phyloP scores from a whole-genome alignment of 2,888 invertebrate genomes.

The Ophion slaviceki region DNA sequence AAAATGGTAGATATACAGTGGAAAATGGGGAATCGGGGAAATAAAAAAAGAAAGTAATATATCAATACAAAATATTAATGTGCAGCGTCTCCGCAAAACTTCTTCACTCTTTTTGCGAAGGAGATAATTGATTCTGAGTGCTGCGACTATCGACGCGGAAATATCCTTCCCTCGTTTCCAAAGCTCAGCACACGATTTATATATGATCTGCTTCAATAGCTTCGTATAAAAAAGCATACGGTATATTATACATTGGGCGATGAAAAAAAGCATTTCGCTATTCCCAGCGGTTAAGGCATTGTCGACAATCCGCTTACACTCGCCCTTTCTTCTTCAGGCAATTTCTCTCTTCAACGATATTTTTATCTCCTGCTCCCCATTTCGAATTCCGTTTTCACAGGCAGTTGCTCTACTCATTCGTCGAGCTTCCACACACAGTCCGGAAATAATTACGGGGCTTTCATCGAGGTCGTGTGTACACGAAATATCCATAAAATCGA shows the following conservation, averaged over 20 bases:
- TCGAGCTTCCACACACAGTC: background rate
- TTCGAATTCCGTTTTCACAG: conserved; percentile 22
- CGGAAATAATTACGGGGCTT: conserved; percentile 42
- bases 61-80: background rate
- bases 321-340: background rate
- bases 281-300: background rate
- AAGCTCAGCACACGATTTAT: conserved; percentile 15
- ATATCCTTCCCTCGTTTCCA: conserved; percentile 24
- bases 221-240: conserved; percentile 6
- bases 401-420: conserved; percentile 35
- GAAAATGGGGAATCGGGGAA: background rate
- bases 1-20: too few species aligned
- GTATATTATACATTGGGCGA: conserved; percentile 12
- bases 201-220: background rate
- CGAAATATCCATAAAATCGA: background rate
- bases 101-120: conserved; percentile 27
- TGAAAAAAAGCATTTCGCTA: background rate
- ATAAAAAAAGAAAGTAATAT: background rate
- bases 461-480: conserved; percentile 3
- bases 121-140: conserved; percentile 43
- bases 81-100: conserved; percentile 19
- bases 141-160: conserved; percentile 4
- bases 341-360: background rate
- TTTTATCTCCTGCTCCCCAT: conserved; percentile 2
- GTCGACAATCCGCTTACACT: conserved; percentile 6